These are phyloP conservation scores for Lordiphosa clarofinis DNA, from an alignment of 1,140 invertebrate species.

Conservation along the genomic window DNA sequence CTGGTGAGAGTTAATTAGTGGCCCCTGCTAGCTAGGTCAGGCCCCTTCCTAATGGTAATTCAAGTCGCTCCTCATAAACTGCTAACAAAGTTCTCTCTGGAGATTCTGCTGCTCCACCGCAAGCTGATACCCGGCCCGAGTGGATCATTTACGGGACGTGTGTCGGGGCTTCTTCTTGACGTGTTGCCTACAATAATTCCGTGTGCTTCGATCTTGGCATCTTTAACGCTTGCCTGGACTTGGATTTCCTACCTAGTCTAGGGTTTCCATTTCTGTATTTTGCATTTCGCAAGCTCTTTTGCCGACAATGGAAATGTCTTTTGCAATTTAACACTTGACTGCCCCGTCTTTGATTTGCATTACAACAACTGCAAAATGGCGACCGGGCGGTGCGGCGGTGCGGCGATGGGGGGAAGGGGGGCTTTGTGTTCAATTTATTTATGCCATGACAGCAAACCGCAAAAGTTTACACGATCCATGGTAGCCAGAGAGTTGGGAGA, in stretches of 20 bases:
- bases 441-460: conserved; percentile 58
- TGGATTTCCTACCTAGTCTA: conserved; percentile 39
- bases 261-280: conserved; percentile 42
- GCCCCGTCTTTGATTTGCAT: conserved; percentile 45
- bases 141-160: conserved; percentile 45
- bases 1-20: conserved; percentile 30
- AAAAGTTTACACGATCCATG: conserved; percentile 56
- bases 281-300: conserved; percentile 41
- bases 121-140: conserved; percentile 41
- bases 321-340: conserved; percentile 76
- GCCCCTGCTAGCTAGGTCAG: conserved; percentile 6
- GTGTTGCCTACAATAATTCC: conserved; percentile 11
- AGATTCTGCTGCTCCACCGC: conserved; percentile 50
- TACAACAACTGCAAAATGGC: conserved; percentile 26
- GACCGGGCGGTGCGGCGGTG: not conserved
- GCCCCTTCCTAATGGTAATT: conserved; percentile 39
- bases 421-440: conserved; percentile 44
- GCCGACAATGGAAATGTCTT: conserved; percentile 69
- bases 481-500: conserved; percentile 38
- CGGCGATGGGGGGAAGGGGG: not conserved
- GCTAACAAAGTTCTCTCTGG: conserved; percentile 54
- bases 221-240: conserved; percentile 61
- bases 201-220: conserved; percentile 3
- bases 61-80: conserved; percentile 66
- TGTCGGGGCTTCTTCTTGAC: conserved; percentile 53